Base-by-base conservation (phyloP, 2,113 vertebrate genomes). In the Limnothrissa miodon region DNA sequence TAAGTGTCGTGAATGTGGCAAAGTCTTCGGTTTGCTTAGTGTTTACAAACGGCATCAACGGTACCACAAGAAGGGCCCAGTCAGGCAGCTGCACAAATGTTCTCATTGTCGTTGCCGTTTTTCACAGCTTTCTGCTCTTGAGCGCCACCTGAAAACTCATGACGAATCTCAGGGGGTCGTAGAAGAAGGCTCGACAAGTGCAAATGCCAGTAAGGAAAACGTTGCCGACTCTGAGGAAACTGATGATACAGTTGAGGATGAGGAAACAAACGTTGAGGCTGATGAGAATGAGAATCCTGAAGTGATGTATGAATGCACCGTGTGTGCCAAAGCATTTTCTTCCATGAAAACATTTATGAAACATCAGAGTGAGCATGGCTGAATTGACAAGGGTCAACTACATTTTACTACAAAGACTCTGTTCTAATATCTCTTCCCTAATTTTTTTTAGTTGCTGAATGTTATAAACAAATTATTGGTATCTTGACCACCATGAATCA, bases 41-140 rank as follows among this genome's bases (percentile, higher is more conserved):
- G 94, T 95, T 62, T 95, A 93, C 89, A 92, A 94, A 79, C 90
- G 93, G 15, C 95, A 95, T 83, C 87, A 94, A 78, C 91, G 91
- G 11, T 93, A 93, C 81, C 95, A 95, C 88, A 94, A 92, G 89
- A 92, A 91, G 79, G 89, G 92, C 86, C 91, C 91, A 33, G 45
- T 79, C 39, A 88, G 78, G 44, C 81, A 86, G 45, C 48, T 85
- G 78, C 83, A 87, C 13, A 93, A 91, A 25, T 93, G 91, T 83
- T 88, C 91, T 7, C 85, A 39, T 25, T 93, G 91, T 89, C 91
- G 93, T 78, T 87, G 92, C 86, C 88, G 90, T 36, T 93, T 94
- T 29, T 91, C 74, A 44, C 91, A 91, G 80, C 82, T 82, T 1
- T 91, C 92, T 51, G 91, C 92, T 51, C 89, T 93, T 78, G 83